Base-by-base conservation (phyloP, 2,113 vertebrate genomes). In the Stigmatopora nigra region DNA sequence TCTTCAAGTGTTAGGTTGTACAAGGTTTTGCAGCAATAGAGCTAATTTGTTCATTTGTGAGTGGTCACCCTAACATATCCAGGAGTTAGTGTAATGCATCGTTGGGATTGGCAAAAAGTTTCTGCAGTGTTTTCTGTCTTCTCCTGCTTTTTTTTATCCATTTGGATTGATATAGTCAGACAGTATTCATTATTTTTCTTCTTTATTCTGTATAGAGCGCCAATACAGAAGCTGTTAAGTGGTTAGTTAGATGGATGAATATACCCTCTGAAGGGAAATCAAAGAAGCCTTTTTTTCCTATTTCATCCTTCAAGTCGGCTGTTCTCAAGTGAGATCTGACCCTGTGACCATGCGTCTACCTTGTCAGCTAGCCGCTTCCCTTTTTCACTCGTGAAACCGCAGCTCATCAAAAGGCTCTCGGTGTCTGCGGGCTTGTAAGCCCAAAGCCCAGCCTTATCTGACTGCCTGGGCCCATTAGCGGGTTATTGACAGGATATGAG, bases 401-500 rank as follows among this genome's bases (percentile, higher is more conserved):
- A 41, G 55, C 69, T 75, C 73, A 71, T 82, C 80, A 80, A 70
- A 74, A 38, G 31, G 17, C 60, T 69, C 63, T 41, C 63, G 60
- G 64, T 80, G 72, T 78, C 64, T 71, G 48, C 69, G 59, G 52
- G 20, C 70, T 62, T 61, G 46, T 71, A 72, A 72, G 75, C 55
- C 72, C 75, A 72, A 74, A 61, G 64, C 70, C 72, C 62, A 64
- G 64, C 78, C 83, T 85, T 86, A 86, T 88, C 81, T 87, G 64
- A 63, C 82, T 72, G 62, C 73, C 76, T 60, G 6, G 82, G 70
- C 72, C 86, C 67, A 88, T 89, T 89, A 88, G 82, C 75, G 73
- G 72, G 77, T 85, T 89, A 86, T 88, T 88, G 88, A 88, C 68
- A 52, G 83, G 79, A 84, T 84, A 88, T 84, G 80, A 89, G 85